Evolutionary conservation across 1,140 invertebrate species (phyloP), one percentile per base, ranked within the genome.

Genomic region (Zaprionus vittiger): DNA sequence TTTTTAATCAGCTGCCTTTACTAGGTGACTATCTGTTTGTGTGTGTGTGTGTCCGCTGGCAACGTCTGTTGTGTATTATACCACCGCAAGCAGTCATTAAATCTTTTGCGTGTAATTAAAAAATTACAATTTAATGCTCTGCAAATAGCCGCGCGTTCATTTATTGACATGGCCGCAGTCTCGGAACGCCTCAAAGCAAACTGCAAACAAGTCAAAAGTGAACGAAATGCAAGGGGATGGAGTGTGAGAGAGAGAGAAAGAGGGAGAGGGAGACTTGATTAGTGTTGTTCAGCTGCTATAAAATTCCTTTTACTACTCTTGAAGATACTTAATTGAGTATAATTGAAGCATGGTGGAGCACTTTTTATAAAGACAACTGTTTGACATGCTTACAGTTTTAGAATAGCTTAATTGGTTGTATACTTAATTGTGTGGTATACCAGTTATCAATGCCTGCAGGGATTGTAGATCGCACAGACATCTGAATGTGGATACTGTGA

Each of bases 51-150:
- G 47, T 62, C 47, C 38, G 54, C 44, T 55, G 55, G 54, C 38
- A 71, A 26, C 65, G 77, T 78, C 77, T 81, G 84, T 81, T 87
- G 81, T 89, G 69, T 77, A 69, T 84, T 87, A 81, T 83, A 87
- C 77, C 78, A 87, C 77, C 81, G 71, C 81, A 79, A 65, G 73
- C 79, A 81, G 80, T 83, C 84, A 84, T 89, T 87, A 89, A 87
- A 90, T 89, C 84, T 89, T 87, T 87, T 84, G 78, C 83, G 72
- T 89, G 84, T 84, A 87, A 87, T 87, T 87, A 87, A 87, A 89
- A 89, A 87, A 87, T 87, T 79, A 89, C 84, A 87, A 73, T 87
- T 90, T 87, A 90, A 89, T 87, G 84, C 84, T 71, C 73, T 73
- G 75, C 69, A 80, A 80, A 80, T 80, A 77, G 77, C 62, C 59